These are phyloP conservation scores for Vimba vimba DNA, from an alignment of 2,113 vertebrate genomes.

Conservation along the genomic window DNA sequence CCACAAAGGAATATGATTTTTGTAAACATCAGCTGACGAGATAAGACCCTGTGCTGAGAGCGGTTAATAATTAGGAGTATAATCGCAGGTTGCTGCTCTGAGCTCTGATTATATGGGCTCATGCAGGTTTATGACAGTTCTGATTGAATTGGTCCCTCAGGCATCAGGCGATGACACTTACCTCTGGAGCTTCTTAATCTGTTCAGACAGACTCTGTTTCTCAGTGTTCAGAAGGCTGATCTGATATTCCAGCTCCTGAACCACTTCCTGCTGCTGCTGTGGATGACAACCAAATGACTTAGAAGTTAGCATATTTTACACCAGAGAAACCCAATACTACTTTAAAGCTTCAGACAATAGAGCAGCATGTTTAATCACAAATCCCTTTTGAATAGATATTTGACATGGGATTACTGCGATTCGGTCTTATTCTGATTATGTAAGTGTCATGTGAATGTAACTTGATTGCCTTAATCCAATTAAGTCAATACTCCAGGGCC, in stretches of 20 bases:
- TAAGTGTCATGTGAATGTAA: neutral
- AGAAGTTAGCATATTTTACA: neutral
- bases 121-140: neutral
- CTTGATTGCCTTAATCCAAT: neutral
- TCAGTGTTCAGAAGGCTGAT: slow-evolving; percentile 90
- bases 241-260: slow-evolving; percentile 96
- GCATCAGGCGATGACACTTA: slow-evolving; percentile 57
- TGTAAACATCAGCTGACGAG: neutral
- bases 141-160: slow-evolving; percentile 6
- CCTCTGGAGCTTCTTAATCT: slow-evolving; percentile 95
- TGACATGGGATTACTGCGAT: neutral
- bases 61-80: neutral
- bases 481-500: neutral
- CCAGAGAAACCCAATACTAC: neutral
- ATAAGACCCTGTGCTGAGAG: neutral
- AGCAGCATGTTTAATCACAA: neutral
- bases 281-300: neutral
- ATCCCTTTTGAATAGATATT: neutral
- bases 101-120: neutral
- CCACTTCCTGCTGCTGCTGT: slow-evolving; percentile 83
- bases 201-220: slow-evolving; percentile 90
- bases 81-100: slow-evolving; percentile 1
- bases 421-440: neutral
- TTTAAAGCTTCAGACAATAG: neutral
- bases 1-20: neutral